Evolutionary conservation across 64 coral and sea anemone genomes (phyloP), one percentile per base, ranked within the genome.

Genomic region (Anthopleura sola): DNA sequence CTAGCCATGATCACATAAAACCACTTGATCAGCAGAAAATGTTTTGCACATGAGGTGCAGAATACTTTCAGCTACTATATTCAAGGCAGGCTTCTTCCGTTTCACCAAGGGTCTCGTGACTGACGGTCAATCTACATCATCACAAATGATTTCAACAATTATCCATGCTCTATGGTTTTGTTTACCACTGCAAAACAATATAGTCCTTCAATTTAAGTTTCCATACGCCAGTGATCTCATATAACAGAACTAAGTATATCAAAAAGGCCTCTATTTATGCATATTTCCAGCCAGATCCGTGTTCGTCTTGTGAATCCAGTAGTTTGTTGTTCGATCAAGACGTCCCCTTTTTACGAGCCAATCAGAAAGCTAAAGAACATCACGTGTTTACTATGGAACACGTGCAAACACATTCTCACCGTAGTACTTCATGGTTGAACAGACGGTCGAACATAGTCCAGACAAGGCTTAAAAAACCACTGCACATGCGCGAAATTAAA

Each of bases 1-100:
- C 53, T 86, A 91, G 84, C 89, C 89, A 91, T 91, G 76, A 49
- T 82, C 89, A 36, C 36, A 28, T 24, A 85, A 85, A 32, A 85
- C 48, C 49, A 91, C 47, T 69, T 86, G 66, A 71, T 91, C 74
- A 47, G 36, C 78, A 86, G 60, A 53, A 86, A 69, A 81, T 24
- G 69, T 79, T 38, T 62, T 71, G 55, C 58, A 68, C 83, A 91
- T 86, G 26, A 60, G 89, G 89, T 46, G 36, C 32, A 71, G 68
- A 71, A 71, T 32, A 71, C n/a, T n/a, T 71, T 31, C 66, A 32
- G 8, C 31, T 15, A 34, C 28, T 71, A 15, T 10, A 71, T 71
- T 32, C 66, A 15, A 32, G 13, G 66, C 28, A 62, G 10, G 12
- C 66, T 31, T 71, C 66, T 32, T 81, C 34, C 37, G 38, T 53